Evolutionary conservation across 2,888 invertebrate genomes (phyloP).

Genomic region (Drosophila borealis): DNA sequence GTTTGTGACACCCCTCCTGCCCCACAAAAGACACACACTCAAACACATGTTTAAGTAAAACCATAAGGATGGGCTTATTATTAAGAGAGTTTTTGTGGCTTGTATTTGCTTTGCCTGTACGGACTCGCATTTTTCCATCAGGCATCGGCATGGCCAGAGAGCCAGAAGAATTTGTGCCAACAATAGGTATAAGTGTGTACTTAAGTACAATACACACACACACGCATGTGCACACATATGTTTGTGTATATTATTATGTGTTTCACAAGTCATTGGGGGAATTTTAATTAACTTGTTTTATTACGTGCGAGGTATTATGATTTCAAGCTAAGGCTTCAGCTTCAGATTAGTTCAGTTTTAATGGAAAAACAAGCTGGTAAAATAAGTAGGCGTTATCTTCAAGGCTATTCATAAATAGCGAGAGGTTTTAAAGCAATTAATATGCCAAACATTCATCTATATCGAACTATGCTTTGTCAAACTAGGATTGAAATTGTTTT

Average conservation of each 20-base stretch:
- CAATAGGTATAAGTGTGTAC: conserved; percentile 62
- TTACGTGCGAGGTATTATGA: conserved; percentile 33
- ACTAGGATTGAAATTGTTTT: no score
- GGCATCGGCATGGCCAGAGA: conserved; percentile 26
- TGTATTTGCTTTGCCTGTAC: conserved; percentile 57
- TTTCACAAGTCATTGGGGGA: conserved; percentile 61
- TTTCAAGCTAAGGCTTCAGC: conserved; percentile 8
- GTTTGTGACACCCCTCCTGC: conserved; percentile 39
- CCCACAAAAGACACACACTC: conserved; percentile 9
- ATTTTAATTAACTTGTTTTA: conserved; percentile 77
- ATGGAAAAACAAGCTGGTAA: no score
- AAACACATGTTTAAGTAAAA: conserved; percentile 21
- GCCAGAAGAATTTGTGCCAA: conserved; percentile 48
- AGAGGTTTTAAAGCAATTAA: no score
- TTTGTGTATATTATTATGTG: conserved; percentile 23
- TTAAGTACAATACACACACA: conserved; percentile 34
- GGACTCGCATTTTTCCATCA: conserved; percentile 36
- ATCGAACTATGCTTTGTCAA: no score
- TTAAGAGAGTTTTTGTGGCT: conserved; percentile 43
- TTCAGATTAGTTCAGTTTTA: background rate
- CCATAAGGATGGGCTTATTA: conserved; percentile 65
- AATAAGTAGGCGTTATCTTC: no score
- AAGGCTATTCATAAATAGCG: no score
- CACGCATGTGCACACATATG: conserved; percentile 12
- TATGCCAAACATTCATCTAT: no score